Conservation (phyloP, 1,140 invertebrate genomes). For the Eciton burchellii region DNA sequence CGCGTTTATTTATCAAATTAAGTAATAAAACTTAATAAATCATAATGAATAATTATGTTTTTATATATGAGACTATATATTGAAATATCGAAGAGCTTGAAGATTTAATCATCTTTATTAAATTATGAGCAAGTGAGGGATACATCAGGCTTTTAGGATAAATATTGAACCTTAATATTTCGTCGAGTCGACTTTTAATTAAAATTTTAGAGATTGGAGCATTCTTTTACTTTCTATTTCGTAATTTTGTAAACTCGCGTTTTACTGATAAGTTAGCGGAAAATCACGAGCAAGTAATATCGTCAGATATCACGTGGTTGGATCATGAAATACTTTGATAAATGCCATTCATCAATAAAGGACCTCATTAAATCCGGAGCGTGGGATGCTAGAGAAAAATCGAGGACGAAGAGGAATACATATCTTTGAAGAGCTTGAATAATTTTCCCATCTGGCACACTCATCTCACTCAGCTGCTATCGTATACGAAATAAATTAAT, state of each 20-base stretch:
- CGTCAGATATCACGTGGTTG: conserved; percentile 63
- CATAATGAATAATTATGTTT: not conserved
- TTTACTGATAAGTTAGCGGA: conserved; percentile 12
- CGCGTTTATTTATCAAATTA: not conserved
- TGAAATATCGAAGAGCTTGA: conserved; percentile 41
- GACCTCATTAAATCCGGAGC: conserved; percentile 75
- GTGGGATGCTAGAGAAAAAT: conserved; percentile 45
- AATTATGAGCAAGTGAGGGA: conserved; percentile 9
- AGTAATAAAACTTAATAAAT: conserved; percentile 35
- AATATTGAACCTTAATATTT: conserved; percentile 51
- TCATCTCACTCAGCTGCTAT: conserved; percentile 47
- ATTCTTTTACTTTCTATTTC: conserved; percentile 19
- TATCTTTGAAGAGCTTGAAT: conserved; percentile 57
- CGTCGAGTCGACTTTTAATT: conserved; percentile 43
- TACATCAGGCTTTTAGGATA: conserved; percentile 12
- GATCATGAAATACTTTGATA: conserved; percentile 69
- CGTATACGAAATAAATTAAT: conserved; percentile 64
- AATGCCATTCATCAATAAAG: conserved; percentile 75
- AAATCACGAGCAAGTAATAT: conserved; percentile 56
- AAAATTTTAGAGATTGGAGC: conserved; percentile 41
- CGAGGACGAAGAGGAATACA: conserved; percentile 39
- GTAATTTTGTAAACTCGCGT: conserved; percentile 43
- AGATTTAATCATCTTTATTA: conserved; percentile 59
- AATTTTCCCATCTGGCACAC: conserved; percentile 62
- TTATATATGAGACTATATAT: conserved; percentile 9